Percentiles rank a stretch among this genome's conserved stretches.
These are phyloP conservation scores for Diplazon laetatorius DNA, from an alignment of 2,888 invertebrate genomes.

Conservation along the genomic window DNA sequence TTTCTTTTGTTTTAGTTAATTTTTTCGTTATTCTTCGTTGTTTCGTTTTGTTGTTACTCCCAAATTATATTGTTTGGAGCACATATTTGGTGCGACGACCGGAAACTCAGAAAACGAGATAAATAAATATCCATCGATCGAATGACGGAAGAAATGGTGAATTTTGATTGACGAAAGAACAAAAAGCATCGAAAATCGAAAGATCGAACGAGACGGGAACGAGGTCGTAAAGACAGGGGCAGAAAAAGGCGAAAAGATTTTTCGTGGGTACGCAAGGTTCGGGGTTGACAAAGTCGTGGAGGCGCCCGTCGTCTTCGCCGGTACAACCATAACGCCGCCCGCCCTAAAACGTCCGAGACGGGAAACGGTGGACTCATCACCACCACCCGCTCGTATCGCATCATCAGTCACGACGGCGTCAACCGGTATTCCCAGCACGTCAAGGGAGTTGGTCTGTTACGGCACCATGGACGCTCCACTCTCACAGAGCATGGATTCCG, in stretches of 20 bases:
- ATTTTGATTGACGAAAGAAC: background rate
- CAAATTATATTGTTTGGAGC: too few species aligned
- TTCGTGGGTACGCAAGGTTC: conserved; percentile 50
- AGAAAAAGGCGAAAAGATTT: conserved; percentile 68
- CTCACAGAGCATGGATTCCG: conserved; percentile 99
- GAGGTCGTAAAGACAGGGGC: conserved; percentile 11
- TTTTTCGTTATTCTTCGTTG: background rate
- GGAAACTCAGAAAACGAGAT: background rate
- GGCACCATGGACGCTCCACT: conserved; percentile 88
- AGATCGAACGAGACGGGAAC: conserved; percentile 6
- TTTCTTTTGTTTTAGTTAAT: background rate
- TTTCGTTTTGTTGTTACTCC: background rate
- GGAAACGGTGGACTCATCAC: conserved; percentile 82
- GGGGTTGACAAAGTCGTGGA: conserved; percentile 76
- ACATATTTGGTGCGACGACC: too few species aligned
- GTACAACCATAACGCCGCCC: conserved; percentile 82
- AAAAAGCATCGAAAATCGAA: conserved; percentile 56
- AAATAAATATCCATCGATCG: background rate
- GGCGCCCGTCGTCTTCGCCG: conserved; percentile 82
- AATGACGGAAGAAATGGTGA: background rate
- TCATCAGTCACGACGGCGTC: conserved; percentile 70
- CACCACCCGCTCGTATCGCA: conserved; percentile 79
- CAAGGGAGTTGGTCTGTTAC: conserved; percentile 82
- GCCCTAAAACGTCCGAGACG: conserved; percentile 82
- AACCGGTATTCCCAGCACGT: conserved; percentile 80